phyloP scores from a whole-genome alignment of 1,140 invertebrate species.

The Ptiloglossa arizonensis region DNA sequence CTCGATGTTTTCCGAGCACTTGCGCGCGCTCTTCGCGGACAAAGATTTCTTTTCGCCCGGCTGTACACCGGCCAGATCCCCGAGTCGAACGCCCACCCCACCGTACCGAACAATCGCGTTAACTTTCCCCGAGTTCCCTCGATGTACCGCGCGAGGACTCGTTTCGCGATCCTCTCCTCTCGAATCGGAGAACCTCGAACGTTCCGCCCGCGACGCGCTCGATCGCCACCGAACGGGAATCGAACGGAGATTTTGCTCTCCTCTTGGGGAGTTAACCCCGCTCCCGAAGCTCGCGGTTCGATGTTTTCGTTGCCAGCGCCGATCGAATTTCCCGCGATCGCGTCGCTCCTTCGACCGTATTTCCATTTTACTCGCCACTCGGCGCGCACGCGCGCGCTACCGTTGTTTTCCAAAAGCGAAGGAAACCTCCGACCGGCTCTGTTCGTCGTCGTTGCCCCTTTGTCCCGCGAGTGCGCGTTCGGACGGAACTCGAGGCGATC shows the following conservation, averaged over 20 bases:
- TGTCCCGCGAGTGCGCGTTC: too few species aligned
- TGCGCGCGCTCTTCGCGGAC: slow-evolving; percentile 14
- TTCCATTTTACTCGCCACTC: slow-evolving; percentile 59
- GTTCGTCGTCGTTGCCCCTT: neutral
- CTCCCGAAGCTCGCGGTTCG: too few species aligned
- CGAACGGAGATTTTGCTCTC: too few species aligned
- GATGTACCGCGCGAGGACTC: neutral
- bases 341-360: slow-evolving; percentile 46
- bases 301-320: slow-evolving; percentile 51
- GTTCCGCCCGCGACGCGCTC: too few species aligned
- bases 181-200: neutral
- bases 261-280: too few species aligned
- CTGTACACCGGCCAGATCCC: neutral
- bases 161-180: neutral
- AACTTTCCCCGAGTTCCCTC: neutral
- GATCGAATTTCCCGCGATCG: slow-evolving; percentile 56
- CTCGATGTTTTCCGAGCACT: slow-evolving; percentile 32
- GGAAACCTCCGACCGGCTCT: neutral
- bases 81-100: neutral
- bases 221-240: too few species aligned
- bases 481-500: too few species aligned
- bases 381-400: slow-evolving; percentile 11
- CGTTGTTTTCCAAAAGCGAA: slow-evolving; percentile 15
- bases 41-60: slow-evolving; percentile 23
- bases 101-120: slow-evolving; percentile 24